Evolutionary conservation across 1,140 invertebrate species (phyloP).

Genomic region (Zaprionus camerounensis): DNA sequence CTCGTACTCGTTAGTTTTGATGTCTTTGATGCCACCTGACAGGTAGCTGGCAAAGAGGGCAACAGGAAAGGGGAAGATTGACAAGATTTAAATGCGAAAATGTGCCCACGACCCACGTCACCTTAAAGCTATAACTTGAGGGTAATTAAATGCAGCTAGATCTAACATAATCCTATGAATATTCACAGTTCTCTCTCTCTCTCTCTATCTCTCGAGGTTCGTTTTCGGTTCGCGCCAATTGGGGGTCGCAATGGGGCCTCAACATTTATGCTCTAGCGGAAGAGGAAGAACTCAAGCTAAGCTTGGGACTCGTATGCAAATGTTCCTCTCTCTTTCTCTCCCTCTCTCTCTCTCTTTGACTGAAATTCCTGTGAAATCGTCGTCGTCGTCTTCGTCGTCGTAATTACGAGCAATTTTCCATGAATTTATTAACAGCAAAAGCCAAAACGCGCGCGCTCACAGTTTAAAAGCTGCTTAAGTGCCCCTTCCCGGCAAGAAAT

Average conservation of each 20-base stretch:
- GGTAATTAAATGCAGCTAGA: slow-evolving; percentile 69
- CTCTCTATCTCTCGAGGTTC: no score
- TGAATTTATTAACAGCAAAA: slow-evolving; percentile 75
- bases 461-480: slow-evolving; percentile 61
- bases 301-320: slow-evolving; percentile 4
- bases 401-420: slow-evolving; percentile 79
- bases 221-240: slow-evolving; percentile 42
- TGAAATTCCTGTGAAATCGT: slow-evolving; percentile 80
- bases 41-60: background rate
- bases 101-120: slow-evolving; percentile 53
- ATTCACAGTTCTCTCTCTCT: slow-evolving; percentile 49
- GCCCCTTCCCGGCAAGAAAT: slow-evolving; percentile 38
- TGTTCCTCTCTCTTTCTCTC: background rate
- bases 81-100: slow-evolving; percentile 60
- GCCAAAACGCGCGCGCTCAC: slow-evolving; percentile 30
- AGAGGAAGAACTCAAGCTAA: background rate
- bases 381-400: slow-evolving; percentile 61
- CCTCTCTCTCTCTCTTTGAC: slow-evolving; percentile 18
- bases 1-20: slow-evolving; percentile 78
- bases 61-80: background rate
- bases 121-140: slow-evolving; percentile 66
- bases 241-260: slow-evolving; percentile 37
- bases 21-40: slow-evolving; percentile 73
- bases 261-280: slow-evolving; percentile 51
- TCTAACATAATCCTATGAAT: slow-evolving; percentile 73